phyloP scores from a whole-genome alignment of 2,113 vertebrate species.

The Vimba vimba region DNA sequence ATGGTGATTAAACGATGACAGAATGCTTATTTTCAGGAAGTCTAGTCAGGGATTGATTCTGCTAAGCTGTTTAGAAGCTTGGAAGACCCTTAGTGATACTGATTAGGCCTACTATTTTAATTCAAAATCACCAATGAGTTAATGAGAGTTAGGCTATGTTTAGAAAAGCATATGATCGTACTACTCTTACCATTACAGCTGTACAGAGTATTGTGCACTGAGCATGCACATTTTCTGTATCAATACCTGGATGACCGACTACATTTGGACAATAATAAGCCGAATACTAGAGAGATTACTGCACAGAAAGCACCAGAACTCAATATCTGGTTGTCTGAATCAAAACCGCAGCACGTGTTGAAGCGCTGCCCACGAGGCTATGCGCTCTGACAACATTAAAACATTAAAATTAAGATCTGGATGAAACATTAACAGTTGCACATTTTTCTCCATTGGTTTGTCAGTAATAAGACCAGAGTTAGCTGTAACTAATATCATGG shows the following conservation, averaged over 20 bases:
- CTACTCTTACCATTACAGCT: background rate
- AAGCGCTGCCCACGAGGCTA: background rate
- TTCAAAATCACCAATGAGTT: slow-evolving; percentile 19
- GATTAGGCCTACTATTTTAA: slow-evolving; percentile 19
- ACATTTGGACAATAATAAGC: background rate
- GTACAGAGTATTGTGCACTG: background rate
- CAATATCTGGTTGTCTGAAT: background rate
- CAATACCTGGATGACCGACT: background rate
- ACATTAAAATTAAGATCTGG: background rate
- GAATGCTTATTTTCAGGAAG: background rate
- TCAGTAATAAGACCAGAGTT: background rate
- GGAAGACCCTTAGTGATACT: slow-evolving; percentile 6
- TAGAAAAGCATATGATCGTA: background rate
- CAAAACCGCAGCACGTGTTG: background rate
- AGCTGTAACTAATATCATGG: slow-evolving; percentile 17
- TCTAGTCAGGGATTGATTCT: slow-evolving; percentile 34
- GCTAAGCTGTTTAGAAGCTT: slow-evolving; percentile 30
- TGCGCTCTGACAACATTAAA: background rate
- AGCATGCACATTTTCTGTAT: background rate
- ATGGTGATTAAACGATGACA: background rate
- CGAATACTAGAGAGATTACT: background rate
- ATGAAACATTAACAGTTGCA: background rate
- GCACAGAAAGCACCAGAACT: background rate
- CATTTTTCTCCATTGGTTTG: background rate
- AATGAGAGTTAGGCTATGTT: slow-evolving; percentile 11